phyloP scores from a whole-genome alignment of 2,888 invertebrate genomes.

The Agriopis leucophaearia region DNA sequence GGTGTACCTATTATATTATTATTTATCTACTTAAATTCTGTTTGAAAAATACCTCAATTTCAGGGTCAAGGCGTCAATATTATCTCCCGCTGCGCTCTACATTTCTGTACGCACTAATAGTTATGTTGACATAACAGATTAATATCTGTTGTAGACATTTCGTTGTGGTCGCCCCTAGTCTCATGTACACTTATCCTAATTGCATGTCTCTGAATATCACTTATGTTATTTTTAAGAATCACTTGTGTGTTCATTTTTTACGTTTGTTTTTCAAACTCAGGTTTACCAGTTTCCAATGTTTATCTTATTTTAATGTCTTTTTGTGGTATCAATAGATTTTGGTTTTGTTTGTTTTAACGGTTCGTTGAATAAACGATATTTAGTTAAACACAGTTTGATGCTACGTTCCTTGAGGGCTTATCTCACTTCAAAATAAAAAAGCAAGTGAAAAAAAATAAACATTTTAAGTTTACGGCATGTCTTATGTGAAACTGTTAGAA shows the following conservation, averaged over 20 bases:
- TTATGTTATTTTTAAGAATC: neutral
- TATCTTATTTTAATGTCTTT: too few species aligned
- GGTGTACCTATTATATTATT: conserved; percentile 45
- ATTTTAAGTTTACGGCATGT: too few species aligned
- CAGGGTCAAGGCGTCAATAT: conserved; percentile 48
- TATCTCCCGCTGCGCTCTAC: conserved; percentile 20
- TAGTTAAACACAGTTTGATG: neutral
- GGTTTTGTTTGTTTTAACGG: too few species aligned
- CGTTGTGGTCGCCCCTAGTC: conserved; percentile 6
- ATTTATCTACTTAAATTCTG: conserved; percentile 54
- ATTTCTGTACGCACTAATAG: conserved; percentile 27
- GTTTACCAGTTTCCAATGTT: neutral
- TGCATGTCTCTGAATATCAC: neutral
- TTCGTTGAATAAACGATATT: neutral
- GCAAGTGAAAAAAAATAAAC: too few species aligned
- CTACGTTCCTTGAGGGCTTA: too few species aligned
- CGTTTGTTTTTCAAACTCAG: neutral
- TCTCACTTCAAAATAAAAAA: too few species aligned
- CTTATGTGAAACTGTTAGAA: too few species aligned
- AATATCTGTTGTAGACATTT: conserved; percentile 21
- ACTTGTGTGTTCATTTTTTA: neutral
- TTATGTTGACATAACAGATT: conserved; percentile 27
- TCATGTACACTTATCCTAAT: conserved; percentile 6
- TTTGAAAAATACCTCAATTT: conserved; percentile 37
- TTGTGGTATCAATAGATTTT: too few species aligned